Evolutionary conservation across 2,888 invertebrate genomes (phyloP), one percentile per base, ranked within the genome.

Genomic region (Smittia sp.): DNA sequence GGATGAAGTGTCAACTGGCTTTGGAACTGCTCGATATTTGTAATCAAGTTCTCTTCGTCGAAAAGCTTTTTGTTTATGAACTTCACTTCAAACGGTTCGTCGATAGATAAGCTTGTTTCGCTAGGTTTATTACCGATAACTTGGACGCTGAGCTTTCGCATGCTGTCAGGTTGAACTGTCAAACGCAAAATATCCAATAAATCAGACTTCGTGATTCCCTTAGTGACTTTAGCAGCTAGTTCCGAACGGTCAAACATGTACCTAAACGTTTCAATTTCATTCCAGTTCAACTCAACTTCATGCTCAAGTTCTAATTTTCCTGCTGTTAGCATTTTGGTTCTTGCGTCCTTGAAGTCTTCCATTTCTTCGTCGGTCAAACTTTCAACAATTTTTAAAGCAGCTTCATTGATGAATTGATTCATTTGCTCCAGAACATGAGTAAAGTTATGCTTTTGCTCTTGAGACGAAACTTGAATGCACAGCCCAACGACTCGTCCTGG

Each of bases 171-270:
- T 0, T 82, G 76, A 78, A 85, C 85, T 78, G 86, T 84, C 38
- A 83, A 80, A 0, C 83, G 82, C 74, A 86, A 84, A 85, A 86
- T 88, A 32, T 79, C 78, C 76, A 79, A 83, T 13, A 88, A 78
- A 58, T 87, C 86, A 0, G 81, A 76, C 25, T 85, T 72, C 20
- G 81, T 85, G 0, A 88, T 80, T 1, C 80, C 79, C 74, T 86
- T 84, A 18, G 89, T 86, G 0, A 84, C 84, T 0, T 83, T 82
- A 15, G 89, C 85, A 83, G 89, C 88, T 75, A 81, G 82, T 46
- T 85, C 81, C 3, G 83, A 77, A 76, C 87, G 81, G 77, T 89
- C 86, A 78, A 89, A 90, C 75, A 86, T 78, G 76, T 87, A 89
- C 25, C 85, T 83, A 20, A 82, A 81, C 13, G 79, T 79, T 0